Percentiles rank a stretch among this genome's conserved stretches.
phyloP scores from a whole-genome alignment of 2,888 invertebrate genomes.

The Ceramica pisi region DNA sequence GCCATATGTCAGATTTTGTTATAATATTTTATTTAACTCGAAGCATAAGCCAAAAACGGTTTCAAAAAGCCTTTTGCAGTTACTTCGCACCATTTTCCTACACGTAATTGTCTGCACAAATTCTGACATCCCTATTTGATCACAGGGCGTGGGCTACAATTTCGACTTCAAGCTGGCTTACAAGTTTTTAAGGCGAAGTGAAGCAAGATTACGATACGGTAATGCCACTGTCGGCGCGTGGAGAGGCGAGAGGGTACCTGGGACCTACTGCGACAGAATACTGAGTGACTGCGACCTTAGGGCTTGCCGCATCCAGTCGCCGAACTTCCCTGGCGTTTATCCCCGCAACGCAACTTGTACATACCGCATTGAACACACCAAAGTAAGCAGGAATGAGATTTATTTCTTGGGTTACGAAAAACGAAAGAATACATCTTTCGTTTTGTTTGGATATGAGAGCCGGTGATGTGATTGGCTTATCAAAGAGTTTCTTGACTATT shows the following conservation, averaged over 20 bases:
- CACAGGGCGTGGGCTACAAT: slow-evolving; percentile 94
- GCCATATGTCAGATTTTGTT: no score
- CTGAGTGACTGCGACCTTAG: slow-evolving; percentile 94
- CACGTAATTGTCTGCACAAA: slow-evolving; percentile 1
- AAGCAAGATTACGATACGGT: slow-evolving; percentile 94
- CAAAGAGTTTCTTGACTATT: not conserved
- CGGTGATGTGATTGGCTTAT: slow-evolving; percentile 29
- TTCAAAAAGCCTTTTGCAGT: not conserved
- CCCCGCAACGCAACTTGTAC: slow-evolving; percentile 96
- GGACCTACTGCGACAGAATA: slow-evolving; percentile 95
- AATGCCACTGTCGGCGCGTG: slow-evolving; percentile 93
- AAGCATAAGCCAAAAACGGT: not conserved
- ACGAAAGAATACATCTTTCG: no score
- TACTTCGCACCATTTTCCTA: not conserved
- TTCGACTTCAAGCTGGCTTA: slow-evolving; percentile 96
- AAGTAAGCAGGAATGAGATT: slow-evolving; percentile 76
- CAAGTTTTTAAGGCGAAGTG: slow-evolving; percentile 94
- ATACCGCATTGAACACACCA: slow-evolving; percentile 93
- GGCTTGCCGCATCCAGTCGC: slow-evolving; percentile 95
- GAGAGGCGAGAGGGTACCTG: slow-evolving; percentile 94
- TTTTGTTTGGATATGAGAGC: slow-evolving; percentile 11
- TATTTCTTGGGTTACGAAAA: slow-evolving; percentile 29
- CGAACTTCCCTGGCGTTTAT: slow-evolving; percentile 97
- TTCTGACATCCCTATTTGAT: slow-evolving; percentile 40
- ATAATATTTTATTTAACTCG: not conserved